phyloP scores from a whole-genome alignment of 2,113 vertebrate genomes.

The Acanthisitta chloris region DNA sequence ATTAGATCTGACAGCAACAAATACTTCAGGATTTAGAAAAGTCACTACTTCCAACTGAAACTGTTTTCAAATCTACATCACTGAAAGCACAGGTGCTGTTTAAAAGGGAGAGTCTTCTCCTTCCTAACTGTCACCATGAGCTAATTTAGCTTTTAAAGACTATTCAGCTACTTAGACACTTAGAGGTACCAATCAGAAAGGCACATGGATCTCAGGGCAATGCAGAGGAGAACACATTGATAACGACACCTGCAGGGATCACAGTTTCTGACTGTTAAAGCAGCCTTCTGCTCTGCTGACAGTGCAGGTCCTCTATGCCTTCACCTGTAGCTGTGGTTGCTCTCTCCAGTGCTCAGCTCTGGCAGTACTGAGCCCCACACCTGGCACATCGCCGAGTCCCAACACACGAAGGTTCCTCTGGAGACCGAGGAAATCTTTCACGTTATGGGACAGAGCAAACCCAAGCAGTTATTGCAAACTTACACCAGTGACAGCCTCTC shows the following conservation, averaged over 20 bases:
- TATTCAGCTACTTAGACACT: not conserved
- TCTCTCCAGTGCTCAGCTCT: conserved; percentile 81
- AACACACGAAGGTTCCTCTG: conserved; percentile 80
- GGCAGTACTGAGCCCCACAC: conserved; percentile 82
- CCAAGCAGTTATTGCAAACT: conserved; percentile 72
- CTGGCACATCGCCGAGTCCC: conserved; percentile 75
- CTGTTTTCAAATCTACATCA: conserved; percentile 68
- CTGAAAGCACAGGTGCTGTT: conserved; percentile 73
- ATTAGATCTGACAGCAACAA: conserved; percentile 61
- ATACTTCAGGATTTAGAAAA: conserved; percentile 51
- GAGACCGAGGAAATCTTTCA: conserved; percentile 81
- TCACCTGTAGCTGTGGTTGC: not conserved
- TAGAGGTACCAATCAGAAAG: conserved; percentile 35
- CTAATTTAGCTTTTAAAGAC: not conserved
- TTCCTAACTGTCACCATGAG: conserved; percentile 19
- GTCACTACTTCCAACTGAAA: conserved; percentile 75
- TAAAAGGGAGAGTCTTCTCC: conserved; percentile 76
- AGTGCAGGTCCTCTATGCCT: not conserved
- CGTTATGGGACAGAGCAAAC: conserved; percentile 83
- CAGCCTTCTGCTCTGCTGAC: conserved; percentile 82
- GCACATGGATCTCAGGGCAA: conserved; percentile 10
- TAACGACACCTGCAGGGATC: not conserved
- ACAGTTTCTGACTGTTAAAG: conserved; percentile 81
- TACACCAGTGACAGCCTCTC: conserved; percentile 53
- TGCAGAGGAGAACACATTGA: not conserved